Evolutionary conservation across 2,888 invertebrate genomes (phyloP).

Genomic region (Drosophila mulleri): DNA sequence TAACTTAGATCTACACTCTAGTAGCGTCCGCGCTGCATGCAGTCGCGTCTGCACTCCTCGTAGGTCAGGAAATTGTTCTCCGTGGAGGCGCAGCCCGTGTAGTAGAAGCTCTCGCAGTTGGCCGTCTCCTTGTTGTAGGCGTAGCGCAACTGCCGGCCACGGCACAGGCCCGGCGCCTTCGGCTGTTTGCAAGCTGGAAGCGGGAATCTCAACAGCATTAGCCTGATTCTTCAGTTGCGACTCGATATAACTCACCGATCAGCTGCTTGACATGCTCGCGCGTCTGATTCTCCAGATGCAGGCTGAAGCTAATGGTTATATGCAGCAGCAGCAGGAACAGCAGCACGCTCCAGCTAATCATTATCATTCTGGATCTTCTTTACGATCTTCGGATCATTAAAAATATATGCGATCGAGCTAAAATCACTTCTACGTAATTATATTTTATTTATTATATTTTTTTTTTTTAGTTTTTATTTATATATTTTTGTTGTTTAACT

Average conservation of each 20-base stretch:
- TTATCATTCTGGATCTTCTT: not conserved
- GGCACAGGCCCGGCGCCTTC: constrained; percentile 75
- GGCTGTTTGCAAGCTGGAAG: constrained; percentile 72
- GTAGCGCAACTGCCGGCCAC: constrained; percentile 75
- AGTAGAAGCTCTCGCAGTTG: constrained; percentile 80
- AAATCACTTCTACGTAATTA: not conserved
- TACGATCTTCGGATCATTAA: not conserved
- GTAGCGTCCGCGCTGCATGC: constrained; percentile 77
- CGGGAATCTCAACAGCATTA: not conserved
- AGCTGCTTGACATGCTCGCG: constrained; percentile 39
- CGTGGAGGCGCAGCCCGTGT: constrained; percentile 79
- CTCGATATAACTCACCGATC: constrained; percentile 44
- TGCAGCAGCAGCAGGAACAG: constrained; percentile 35
- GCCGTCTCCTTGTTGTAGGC: constrained; percentile 75
- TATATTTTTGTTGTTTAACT: not conserved
- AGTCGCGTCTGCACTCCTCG: constrained; percentile 81
- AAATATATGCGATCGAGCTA: constrained; percentile 2
- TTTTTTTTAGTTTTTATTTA: not conserved
- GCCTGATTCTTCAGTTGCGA: no score
- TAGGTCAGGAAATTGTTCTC: constrained; percentile 79
- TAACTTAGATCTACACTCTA: constrained; percentile 26
- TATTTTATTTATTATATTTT: not conserved
- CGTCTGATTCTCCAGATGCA: constrained; percentile 63
- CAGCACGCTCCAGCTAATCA: constrained; percentile 27
- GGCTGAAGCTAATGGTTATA: constrained; percentile 2